Conservation (phyloP, 2,797 vertebrate species). For the Buphagus erythrorhynchus region DNA sequence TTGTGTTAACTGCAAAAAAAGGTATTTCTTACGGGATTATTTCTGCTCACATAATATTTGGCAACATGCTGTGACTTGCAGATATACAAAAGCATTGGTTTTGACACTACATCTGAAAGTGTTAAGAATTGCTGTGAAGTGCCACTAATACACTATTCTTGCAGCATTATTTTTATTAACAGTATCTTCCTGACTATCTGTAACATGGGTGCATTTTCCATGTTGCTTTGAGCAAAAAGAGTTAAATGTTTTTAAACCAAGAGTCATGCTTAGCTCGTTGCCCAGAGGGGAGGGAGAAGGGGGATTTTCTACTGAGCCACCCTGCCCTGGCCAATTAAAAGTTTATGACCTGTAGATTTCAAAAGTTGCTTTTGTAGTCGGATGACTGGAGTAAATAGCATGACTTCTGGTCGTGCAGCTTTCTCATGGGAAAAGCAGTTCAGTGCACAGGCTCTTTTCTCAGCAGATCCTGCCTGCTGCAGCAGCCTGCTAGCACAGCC, state of each 20-base stretch:
- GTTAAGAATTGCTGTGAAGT: constrained; percentile 64
- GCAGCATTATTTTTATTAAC: constrained; percentile 56
- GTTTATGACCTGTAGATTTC: constrained; percentile 65
- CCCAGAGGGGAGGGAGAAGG: constrained; percentile 35
- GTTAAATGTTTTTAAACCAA: constrained; percentile 39
- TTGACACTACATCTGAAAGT: constrained; percentile 66
- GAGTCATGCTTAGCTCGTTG: constrained; percentile 26
- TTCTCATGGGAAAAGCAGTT: constrained; percentile 42
- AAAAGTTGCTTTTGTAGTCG: constrained; percentile 59
- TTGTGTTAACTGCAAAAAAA: constrained; percentile 56
- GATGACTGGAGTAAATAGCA: neutral
- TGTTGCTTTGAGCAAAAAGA: constrained; percentile 36
- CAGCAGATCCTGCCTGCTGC: neutral
- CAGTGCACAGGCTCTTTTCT: neutral
- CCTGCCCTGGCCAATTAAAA: constrained; percentile 50
- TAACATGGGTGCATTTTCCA: neutral
- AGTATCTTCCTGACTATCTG: constrained; percentile 40
- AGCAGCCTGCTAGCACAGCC: neutral
- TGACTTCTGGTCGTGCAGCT: neutral
- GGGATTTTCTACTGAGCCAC: constrained; percentile 46
- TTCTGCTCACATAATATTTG: constrained; percentile 44
- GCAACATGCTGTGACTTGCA: constrained; percentile 51
- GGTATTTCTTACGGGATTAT: constrained; percentile 21
- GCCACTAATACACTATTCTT: constrained; percentile 53
- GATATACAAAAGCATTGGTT: neutral